Base-by-base conservation (phyloP, 2,888 invertebrate genomes). In the Drosophila infuscata region DNA sequence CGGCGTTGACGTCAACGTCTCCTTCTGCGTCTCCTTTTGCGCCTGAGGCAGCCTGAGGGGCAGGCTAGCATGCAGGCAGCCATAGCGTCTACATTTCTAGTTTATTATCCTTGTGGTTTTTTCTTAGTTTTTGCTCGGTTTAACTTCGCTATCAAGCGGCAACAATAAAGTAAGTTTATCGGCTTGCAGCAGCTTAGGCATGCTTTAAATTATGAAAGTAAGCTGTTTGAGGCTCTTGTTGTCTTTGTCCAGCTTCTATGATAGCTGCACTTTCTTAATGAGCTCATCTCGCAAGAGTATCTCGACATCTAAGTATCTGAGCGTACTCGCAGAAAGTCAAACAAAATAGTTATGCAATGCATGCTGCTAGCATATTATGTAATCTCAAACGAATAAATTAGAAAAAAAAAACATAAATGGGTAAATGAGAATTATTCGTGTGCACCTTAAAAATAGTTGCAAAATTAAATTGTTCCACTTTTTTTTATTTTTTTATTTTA, bases 51-150 rank as follows among this genome's bases (percentile, higher is more conserved):
- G n/a, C 9, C 5, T 41, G n/a, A 49, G 65, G 49, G 49, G 57
- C 36, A 58, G 9, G n/a, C 41, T 20, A 12, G 43, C 20, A 20
- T n/a, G 4, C 41, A 43, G 12, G 43, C 43, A 54, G 41, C 66
- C 64, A 43, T 61, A 68, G 63, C 68, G 58, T 68, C 75, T 63
- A 56, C 76, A 63, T 82, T 79, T 81, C 70, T 76, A 86, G 73
- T 84, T 83, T 84, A 84, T 83, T 84, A 84, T 84, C 87, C 81
- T 70, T 84, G 89, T 41, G 87, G 89, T 83, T 79, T 73, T 76
- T 76, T 66, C 87, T 74, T 67, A 72, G 79, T 79, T 83, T 74
- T 77, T 83, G 74, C 78, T 81, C 69, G 63, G 81, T 73, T 79
- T 67, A 81, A 76, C 65, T 72, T 70, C 38, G 63, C 68, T 77